Evolutionary conservation across 2,888 invertebrate genomes (phyloP).

Genomic region (Orthosia gothica): DNA sequence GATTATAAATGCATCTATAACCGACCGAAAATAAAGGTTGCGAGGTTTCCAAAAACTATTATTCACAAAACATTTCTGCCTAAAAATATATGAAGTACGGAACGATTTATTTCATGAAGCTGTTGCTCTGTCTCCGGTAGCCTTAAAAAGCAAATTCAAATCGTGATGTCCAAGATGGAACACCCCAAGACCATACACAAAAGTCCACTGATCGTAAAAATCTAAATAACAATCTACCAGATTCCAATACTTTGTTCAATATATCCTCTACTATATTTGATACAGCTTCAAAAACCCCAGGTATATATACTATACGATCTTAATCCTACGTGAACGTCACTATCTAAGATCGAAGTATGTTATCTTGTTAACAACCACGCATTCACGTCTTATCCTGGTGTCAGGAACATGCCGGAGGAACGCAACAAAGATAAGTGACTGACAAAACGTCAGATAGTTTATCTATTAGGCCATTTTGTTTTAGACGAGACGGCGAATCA

Average conservation of each 20-base stretch:
- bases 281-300: background rate
- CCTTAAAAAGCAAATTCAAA: background rate
- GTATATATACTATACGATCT: background rate
- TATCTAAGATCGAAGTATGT: slow-evolving; percentile 36
- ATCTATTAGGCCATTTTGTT: slow-evolving; percentile 22
- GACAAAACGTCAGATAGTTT: slow-evolving; percentile 61
- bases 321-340: slow-evolving; percentile 28
- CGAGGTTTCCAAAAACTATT: no score
- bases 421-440: slow-evolving; percentile 47
- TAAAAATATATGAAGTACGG: no score
- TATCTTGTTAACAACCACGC: slow-evolving; percentile 36
- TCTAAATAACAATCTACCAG: no score
- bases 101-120: no score
- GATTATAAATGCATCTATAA: background rate
- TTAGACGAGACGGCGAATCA: background rate
- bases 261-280: background rate
- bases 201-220: background rate
- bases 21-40: no score
- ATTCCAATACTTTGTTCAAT: background rate
- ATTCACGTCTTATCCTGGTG: slow-evolving; percentile 46
- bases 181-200: background rate
- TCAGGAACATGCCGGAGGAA: slow-evolving; percentile 35
- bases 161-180: background rate
- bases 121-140: no score
- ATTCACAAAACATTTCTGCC: no score